Conservation (phyloP, 2,888 invertebrate genomes). For the Cyclophora albipunctata region DNA sequence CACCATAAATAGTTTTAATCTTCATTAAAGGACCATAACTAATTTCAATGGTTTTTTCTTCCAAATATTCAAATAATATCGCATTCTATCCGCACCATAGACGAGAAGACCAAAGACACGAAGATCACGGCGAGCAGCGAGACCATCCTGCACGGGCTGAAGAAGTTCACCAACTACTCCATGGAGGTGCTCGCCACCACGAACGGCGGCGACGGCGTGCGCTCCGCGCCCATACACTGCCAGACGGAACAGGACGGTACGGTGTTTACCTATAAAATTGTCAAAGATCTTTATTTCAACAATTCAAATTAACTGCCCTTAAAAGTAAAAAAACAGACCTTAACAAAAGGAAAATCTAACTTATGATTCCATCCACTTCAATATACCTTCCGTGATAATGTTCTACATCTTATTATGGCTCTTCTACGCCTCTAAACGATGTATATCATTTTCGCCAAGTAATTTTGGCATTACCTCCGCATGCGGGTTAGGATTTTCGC, state of each 20-base stretch:
- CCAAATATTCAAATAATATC: no score
- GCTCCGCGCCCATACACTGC: constrained; percentile 90
- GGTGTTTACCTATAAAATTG: constrained; percentile 5
- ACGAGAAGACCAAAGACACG: constrained; percentile 92
- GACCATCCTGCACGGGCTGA: constrained; percentile 93
- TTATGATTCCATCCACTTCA: not conserved
- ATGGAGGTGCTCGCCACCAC: constrained; percentile 97
- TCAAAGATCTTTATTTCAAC: no score
- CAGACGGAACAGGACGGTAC: constrained; percentile 96
- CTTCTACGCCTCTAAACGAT: no score
- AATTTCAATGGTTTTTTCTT: no score
- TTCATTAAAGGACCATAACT: no score
- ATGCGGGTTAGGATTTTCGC: no score
- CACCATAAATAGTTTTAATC: no score
- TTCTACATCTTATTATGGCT: not conserved
- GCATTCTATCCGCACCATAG: constrained; percentile 46
- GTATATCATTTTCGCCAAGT: no score
- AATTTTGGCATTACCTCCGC: no score
- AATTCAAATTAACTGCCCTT: no score
- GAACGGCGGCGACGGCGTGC: constrained; percentile 95
- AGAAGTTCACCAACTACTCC: constrained; percentile 97
- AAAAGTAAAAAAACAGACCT: not conserved
- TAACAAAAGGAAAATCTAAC: not conserved
- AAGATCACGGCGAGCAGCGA: constrained; percentile 95
- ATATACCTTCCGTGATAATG: not conserved